Evolutionary conservation across 2,113 vertebrate species (phyloP), one percentile per base, ranked within the genome.

Genomic region (Daboia siamensis): DNA sequence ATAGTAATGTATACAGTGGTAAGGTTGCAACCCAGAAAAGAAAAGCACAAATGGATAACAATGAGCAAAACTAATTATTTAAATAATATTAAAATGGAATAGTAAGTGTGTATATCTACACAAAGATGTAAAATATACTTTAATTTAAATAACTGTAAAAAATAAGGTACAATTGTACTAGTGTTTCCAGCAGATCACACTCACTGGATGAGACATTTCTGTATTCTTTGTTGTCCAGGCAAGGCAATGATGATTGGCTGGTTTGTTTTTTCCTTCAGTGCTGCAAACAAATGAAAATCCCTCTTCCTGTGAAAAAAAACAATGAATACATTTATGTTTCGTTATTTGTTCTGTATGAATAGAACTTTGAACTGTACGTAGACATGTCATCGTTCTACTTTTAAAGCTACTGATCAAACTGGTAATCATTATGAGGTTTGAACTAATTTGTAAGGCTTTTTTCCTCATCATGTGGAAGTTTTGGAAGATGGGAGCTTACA

Each of bases 381-480:
- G 52, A 44, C 91, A n/a, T 69, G 91, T 95, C 64, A 93, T 64
- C 88, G 15, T 94, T 94, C 26, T 91, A 4, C 39, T 93, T 93
- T 93, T 55, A 48, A 21, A 1, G 59, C 21, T 90, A 12, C 55
- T 86, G 74, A 64, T 56, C 88, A 92, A 92, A 90, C 0, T 0
- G 84, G 61, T 69, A 93, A n/a, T 51, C 93, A 5, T n/a, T 44
- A 90, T 86, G 90, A 74, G n/a, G 91, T 85, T 91, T 93, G 15
- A 64, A 92, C 86, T 39, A 92, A 20, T 8, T 3, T 92, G 2
- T 20, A 85, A 26, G 4, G 29, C 56, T 94, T 93, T 48, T n/a
- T 91, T 93, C 86, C 90, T 44, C 12, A 11, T n/a, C 44, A 88
- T 87, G 23, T 9, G 54, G 33, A 0, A 0, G 23, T 44, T 3